Evolutionary conservation across 2,888 invertebrate genomes (phyloP).

Genomic region (Bibio marci): DNA sequence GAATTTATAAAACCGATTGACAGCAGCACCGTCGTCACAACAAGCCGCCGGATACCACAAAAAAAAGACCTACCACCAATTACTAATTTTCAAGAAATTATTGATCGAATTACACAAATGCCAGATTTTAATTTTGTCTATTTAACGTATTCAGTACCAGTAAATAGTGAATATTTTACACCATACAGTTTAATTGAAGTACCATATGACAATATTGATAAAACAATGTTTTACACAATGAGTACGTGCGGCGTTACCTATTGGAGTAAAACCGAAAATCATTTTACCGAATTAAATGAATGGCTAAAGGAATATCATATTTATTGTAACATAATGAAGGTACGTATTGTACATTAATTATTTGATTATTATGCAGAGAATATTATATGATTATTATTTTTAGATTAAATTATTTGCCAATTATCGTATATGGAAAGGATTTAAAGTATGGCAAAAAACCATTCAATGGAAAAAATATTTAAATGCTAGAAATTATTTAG

Average conservation of each 20-base stretch:
- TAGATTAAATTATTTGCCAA: constrained; percentile 49
- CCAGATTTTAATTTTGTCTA: constrained; percentile 52
- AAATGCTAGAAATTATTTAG: constrained; percentile 38
- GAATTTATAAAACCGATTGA: no score
- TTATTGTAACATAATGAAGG: constrained; percentile 58
- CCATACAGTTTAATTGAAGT: constrained; percentile 65
- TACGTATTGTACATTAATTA: constrained; percentile 18
- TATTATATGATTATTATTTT: constrained; percentile 3
- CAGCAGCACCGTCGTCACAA: no score
- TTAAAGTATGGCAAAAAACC: constrained; percentile 62
- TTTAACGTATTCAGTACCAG: constrained; percentile 55
- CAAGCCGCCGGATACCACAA: no score
- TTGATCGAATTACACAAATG: constrained; percentile 32
- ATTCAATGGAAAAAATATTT: constrained; percentile 51
- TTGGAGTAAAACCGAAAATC: constrained; percentile 50
- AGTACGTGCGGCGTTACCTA: constrained; percentile 71
- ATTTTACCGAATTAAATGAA: constrained; percentile 55
- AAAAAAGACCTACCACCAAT: constrained; percentile 12
- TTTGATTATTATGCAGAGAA: no score
- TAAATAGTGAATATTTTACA: constrained; percentile 52
- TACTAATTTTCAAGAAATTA: constrained; percentile 29
- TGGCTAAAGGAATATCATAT: constrained; percentile 75
- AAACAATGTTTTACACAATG: constrained; percentile 60
- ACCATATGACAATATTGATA: constrained; percentile 49
- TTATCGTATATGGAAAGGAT: constrained; percentile 62